Evolutionary conservation across 2,888 invertebrate genomes (phyloP).

Genomic region (Yponomeuta sedellus): DNA sequence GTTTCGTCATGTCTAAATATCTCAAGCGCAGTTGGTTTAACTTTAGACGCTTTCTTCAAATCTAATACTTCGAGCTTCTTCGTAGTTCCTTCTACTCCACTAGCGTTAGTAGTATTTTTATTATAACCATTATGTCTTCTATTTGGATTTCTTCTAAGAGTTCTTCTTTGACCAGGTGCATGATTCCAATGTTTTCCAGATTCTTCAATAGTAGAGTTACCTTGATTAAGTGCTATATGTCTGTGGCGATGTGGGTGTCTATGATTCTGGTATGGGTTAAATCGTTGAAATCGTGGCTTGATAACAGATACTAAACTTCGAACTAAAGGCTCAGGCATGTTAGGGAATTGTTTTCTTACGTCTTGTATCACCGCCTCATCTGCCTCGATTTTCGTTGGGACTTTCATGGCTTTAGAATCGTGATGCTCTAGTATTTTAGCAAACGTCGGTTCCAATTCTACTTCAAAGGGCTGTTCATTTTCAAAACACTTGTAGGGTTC

Average conservation of each 20-base stretch:
- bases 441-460: not conserved
- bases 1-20: slow-evolving; percentile 25
- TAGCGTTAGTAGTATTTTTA: not conserved
- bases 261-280: not conserved
- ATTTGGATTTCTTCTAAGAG: not conserved
- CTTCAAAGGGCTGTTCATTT: not conserved
- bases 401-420: not conserved
- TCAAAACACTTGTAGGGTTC: not conserved
- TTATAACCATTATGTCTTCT: not conserved
- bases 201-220: not conserved
- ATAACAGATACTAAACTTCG: slow-evolving; percentile 17
- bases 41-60: not conserved
- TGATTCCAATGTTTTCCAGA: not conserved
- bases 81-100: not conserved
- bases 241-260: not conserved
- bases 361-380: slow-evolving; percentile 27
- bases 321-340: slow-evolving; percentile 28
- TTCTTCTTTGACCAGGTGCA: not conserved
- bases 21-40: slow-evolving; percentile 17
- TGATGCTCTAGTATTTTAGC: not conserved
- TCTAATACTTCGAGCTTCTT: not conserved
- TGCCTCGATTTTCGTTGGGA: not conserved
- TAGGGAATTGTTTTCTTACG: slow-evolving; percentile 29
- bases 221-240: not conserved
- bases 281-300: not conserved